Evolutionary conservation across 2,113 vertebrate genomes (phyloP), one percentile per base, ranked within the genome.

Genomic region (Malurus cyaneus): DNA sequence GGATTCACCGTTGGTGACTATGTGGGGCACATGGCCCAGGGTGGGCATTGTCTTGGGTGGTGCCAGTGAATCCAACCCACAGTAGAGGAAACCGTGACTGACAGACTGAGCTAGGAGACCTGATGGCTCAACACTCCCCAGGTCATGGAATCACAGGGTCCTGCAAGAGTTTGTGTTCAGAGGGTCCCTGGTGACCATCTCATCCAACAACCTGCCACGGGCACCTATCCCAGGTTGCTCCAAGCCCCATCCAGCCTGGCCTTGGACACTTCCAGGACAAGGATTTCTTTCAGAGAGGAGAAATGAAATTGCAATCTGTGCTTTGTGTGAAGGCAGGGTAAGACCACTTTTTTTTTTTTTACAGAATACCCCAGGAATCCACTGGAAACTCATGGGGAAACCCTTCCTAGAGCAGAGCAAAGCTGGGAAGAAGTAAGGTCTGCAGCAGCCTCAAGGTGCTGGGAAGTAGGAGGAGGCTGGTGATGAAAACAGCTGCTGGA

Each of bases 11-110:
- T 6, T 2, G 1, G 6, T 11, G 66, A 28, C 47, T 6, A 9
- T 18, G 52, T 47, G 57, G 32, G 60, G 28, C 47, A 61, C 0
- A 0, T 8, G 66, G 72, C 31, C 42, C 60, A 6, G 25, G 1
- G 29, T 20, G 76, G 29, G 19, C 41, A 21, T 36, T 77, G n/a
- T 18, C 80, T 32, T 36, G 50, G 36, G 39, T 20, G 34, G 54
- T 56, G 49, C 53, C 1, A 1, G 34, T 19, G 31, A 50, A 24
- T 36, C 28, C 32, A 71, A 3, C 44, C 53, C 1, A 0, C 4
- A 32, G 34, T 4, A 41, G 18, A 34, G 31, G 31, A 36, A 44
- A 44, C 13, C 0, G 0, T 32, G 28, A n/a, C 39, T 39, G 39
- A 39, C 39, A 39, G 39, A 39, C 39, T 9, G 31, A 8, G n/a